Evolutionary conservation across 2,888 invertebrate genomes (phyloP), one percentile per base, ranked within the genome.

Genomic region (Melanargia galathea): DNA sequence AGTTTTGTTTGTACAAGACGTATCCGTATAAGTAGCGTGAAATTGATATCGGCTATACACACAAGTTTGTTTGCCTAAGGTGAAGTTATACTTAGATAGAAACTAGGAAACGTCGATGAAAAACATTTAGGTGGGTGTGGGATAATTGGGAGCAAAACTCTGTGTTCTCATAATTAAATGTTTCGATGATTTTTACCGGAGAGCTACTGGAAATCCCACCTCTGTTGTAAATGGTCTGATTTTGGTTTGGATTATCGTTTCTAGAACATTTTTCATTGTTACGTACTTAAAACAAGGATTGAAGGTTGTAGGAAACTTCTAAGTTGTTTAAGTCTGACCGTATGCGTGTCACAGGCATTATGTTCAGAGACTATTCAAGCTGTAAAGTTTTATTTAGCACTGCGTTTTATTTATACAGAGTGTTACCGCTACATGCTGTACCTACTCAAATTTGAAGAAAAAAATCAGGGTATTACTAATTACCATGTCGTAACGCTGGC

Each of bases 1-100:
- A 64, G 62, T 65, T 68, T 64, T 81, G 82, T 83, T 84, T 82
- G 79, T 75, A 71, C 75, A 74, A 76, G 71, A 73, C 74, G 74
- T 78, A 75, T 76, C 76, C 80, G 73, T 80, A 79, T 81, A 84
- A 83, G 80, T 84, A 82, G 78, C 78, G 78, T 82, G 86, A 86
- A 86, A 87, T 87, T 87, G 88, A 87, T 88, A 87, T 82, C 76
- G 75, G 71, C 76, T 74, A 30, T 45, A 75, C 76, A 78, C 77
- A 79, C 73, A 77, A 77, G 74, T 75, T 75, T 76, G 70, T 84
- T 83, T 83, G 78, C 73, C 73, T 71, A 72, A 75, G 78, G 78
- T 54, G 18, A 58, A 62, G 59, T 67, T 64, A 55, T 57, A 16
- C 33, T n/a, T n/a, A n/a, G 52, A 38, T 46, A 22, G 35, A 33